A percentile compares a stretch with the other conserved stretches of the same genome.
These are phyloP conservation scores for Trachelus tabidus DNA, from an alignment of 2,888 invertebrate species.

Conservation along the genomic window DNA sequence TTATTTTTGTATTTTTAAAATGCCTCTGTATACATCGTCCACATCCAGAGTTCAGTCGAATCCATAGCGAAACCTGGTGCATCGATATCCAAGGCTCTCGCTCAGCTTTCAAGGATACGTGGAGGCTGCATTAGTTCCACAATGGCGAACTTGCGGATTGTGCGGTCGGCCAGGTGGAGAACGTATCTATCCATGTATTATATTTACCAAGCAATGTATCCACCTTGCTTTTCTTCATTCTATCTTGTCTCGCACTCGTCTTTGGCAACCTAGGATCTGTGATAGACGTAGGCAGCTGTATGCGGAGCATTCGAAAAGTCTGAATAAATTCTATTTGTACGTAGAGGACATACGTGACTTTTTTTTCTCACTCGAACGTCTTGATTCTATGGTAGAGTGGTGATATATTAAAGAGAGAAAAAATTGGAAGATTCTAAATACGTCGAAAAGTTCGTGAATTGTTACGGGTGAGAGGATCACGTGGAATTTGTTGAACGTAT, in stretches of 20 bases:
- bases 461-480: neutral
- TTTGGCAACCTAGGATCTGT: neutral
- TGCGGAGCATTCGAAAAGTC: neutral
- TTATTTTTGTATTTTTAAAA: neutral
- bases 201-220: neutral
- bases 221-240: neutral
- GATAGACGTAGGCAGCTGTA: neutral
- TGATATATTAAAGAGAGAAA: neutral
- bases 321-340: neutral
- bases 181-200: neutral
- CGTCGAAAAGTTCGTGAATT: neutral
- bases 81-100: neutral
- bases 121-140: neutral
- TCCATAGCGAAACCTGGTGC: neutral
- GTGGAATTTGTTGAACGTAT: neutral
- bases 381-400: neutral
- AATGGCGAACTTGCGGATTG: neutral
- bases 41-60: neutral
- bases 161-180: neutral
- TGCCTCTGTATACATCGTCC: neutral
- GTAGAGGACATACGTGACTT: neutral
- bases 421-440: neutral
- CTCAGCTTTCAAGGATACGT: neutral
- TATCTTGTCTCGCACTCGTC: neutral
- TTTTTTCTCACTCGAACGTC: neutral